Percentiles rank a stretch among this genome's conserved stretches.
These are phyloP conservation scores for Enteromius mattozi DNA, from an alignment of 2,797 vertebrate species.

Conservation along the genomic window DNA sequence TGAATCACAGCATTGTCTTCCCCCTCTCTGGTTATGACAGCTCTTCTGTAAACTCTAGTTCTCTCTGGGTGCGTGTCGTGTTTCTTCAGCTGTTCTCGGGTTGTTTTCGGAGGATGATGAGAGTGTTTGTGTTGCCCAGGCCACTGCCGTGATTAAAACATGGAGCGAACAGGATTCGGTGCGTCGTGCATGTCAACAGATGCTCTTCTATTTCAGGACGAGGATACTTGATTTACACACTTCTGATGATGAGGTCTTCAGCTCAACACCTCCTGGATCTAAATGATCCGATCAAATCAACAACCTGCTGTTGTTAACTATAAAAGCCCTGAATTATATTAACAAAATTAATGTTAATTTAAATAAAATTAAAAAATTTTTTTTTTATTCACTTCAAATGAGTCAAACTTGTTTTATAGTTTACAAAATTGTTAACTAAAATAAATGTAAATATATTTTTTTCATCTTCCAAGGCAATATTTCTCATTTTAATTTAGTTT, in stretches of 20 bases:
- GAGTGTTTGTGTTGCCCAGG: slow-evolving; percentile 63
- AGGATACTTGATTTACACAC: slow-evolving; percentile 55
- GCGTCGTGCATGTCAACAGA: slow-evolving; percentile 62
- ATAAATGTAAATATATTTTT: background rate
- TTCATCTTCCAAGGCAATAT: background rate
- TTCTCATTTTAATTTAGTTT: background rate
- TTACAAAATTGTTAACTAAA: background rate
- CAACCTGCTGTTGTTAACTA: background rate
- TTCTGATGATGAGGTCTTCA: slow-evolving; percentile 40
- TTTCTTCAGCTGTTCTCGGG: slow-evolving; percentile 58
- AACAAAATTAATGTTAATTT: no score
- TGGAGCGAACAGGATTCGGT: slow-evolving; percentile 53
- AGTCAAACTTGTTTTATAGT: no score
- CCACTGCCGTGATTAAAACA: slow-evolving; percentile 59
- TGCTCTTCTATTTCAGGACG: slow-evolving; percentile 66
- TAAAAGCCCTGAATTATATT: no score
- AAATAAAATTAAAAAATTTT: no score
- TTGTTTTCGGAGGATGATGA: slow-evolving; percentile 65
- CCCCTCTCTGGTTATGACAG: background rate
- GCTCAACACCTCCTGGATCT: slow-evolving; percentile 38
- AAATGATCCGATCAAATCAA: slow-evolving; percentile 36
- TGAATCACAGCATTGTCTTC: background rate
- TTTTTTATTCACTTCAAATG: no score
- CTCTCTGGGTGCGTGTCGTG: slow-evolving; percentile 19
- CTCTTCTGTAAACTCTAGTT: background rate